Percentiles rank a stretch among this genome's conserved stretches.
phyloP scores from a whole-genome alignment of 2,113 vertebrate species.

The Meles meles region DNA sequence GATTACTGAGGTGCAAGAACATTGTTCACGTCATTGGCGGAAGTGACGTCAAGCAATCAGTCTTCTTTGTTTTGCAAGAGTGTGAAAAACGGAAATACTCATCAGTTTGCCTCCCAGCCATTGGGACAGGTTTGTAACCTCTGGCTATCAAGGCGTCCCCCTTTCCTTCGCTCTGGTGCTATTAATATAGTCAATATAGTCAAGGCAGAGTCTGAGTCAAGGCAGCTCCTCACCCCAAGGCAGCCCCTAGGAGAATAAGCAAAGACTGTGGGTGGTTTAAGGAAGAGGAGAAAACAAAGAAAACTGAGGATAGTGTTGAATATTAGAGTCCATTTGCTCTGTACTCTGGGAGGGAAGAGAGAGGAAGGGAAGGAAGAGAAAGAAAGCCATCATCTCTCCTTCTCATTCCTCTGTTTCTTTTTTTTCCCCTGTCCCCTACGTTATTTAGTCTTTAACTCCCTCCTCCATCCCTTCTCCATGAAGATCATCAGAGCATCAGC shows the following conservation, averaged over 20 bases:
- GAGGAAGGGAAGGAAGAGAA: neutral
- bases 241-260: neutral
- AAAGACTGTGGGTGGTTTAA: neutral
- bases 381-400: neutral
- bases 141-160: neutral
- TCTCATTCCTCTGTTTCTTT: neutral
- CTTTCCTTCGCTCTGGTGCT: neutral
- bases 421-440: neutral
- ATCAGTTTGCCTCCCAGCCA: constrained; percentile 91
- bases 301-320: neutral
- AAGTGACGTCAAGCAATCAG: constrained; percentile 69
- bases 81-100: constrained; percentile 79
- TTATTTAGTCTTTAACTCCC: neutral
- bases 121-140: constrained; percentile 90
- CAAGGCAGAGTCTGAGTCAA: neutral
- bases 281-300: neutral
- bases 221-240: neutral
- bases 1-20: constrained; percentile 87
- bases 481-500: neutral
- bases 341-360: neutral
- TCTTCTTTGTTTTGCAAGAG: constrained; percentile 81
- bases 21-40: constrained; percentile 87
- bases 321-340: neutral
- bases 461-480: neutral
- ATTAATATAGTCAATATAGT: neutral